A percentile compares a stretch with the other conserved stretches of the same genome.
Conservation (phyloP, 2,888 invertebrate genomes). For the Chelonus formosanus region DNA sequence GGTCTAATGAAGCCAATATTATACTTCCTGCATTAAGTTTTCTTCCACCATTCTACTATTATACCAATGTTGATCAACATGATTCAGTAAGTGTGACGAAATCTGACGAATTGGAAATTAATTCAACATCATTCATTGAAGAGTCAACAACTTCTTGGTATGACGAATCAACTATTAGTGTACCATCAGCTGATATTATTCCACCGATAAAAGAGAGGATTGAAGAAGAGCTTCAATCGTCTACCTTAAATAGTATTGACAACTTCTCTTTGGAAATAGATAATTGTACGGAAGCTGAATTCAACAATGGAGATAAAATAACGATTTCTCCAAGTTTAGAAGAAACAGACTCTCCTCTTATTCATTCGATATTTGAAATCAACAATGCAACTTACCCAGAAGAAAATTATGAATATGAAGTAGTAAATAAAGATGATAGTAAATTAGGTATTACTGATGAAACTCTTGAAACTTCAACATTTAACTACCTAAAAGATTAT, state of each 20-base stretch:
- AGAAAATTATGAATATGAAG: conserved; percentile 1
- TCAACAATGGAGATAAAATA: too few relatives aligned
- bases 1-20: not conserved
- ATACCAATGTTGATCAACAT: conserved; percentile 5
- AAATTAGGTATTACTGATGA: not conserved
- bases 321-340: too few relatives aligned
- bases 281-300: too few relatives aligned
- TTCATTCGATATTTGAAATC: conserved; percentile 1
- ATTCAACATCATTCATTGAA: not conserved
- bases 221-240: too few relatives aligned
- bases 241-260: too few relatives aligned
- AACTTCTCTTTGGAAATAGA: too few relatives aligned
- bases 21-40: not conserved
- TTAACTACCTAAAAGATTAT: conserved; percentile 1
- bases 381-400: conserved; percentile 1
- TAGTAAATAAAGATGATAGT: not conserved
- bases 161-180: not conserved
- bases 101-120: not conserved
- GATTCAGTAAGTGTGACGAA: not conserved
- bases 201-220: too few relatives aligned
- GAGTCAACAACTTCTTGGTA: not conserved
- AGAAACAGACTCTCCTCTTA: not conserved
- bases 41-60: conserved; percentile 6
- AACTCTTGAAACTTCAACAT: conserved; percentile 3
- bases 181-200: not conserved